A percentile compares a stretch with the other conserved stretches of the same genome.
phyloP scores from a whole-genome alignment of 2,797 vertebrate species.

The Halcyon badia region DNA sequence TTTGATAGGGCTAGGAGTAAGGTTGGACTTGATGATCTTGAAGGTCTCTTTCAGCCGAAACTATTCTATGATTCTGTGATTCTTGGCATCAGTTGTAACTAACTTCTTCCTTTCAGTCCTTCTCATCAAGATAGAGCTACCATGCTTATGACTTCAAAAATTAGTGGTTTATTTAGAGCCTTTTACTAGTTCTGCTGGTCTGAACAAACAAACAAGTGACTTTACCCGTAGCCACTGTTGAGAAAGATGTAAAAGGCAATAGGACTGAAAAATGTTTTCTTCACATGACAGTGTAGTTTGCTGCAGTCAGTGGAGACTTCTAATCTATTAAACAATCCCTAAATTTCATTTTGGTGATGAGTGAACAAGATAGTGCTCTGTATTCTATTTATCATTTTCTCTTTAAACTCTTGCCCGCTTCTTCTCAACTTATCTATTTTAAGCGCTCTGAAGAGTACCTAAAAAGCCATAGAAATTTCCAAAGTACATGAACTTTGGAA shows the following conservation, averaged over 20 bases:
- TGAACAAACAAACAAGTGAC: neutral
- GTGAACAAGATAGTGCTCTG: neutral
- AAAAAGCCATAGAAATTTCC: neutral
- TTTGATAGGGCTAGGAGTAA: no score
- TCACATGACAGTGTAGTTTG: neutral
- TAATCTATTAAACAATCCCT: neutral
- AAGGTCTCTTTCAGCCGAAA: no score
- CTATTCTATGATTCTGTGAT: no score
- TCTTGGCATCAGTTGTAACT: neutral
- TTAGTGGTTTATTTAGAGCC: neutral
- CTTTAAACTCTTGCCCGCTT: neutral
- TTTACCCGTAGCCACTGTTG: neutral
- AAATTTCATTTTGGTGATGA: neutral
- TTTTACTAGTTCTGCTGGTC: neutral
- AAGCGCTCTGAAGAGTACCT: neutral
- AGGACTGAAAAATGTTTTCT: neutral
- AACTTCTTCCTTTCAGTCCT: neutral
- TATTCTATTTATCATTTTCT: neutral
- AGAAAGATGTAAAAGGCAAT: neutral
- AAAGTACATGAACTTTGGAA: neutral
- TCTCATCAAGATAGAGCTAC: neutral
- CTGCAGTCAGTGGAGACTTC: neutral
- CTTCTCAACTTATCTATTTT: neutral
- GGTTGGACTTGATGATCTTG: no score
- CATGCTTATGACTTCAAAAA: neutral